Percentiles rank a stretch among this genome's conserved stretches.
These are phyloP conservation scores for Heterotilapia buettikoferi DNA, from an alignment of 2,113 vertebrate species.

Conservation along the genomic window DNA sequence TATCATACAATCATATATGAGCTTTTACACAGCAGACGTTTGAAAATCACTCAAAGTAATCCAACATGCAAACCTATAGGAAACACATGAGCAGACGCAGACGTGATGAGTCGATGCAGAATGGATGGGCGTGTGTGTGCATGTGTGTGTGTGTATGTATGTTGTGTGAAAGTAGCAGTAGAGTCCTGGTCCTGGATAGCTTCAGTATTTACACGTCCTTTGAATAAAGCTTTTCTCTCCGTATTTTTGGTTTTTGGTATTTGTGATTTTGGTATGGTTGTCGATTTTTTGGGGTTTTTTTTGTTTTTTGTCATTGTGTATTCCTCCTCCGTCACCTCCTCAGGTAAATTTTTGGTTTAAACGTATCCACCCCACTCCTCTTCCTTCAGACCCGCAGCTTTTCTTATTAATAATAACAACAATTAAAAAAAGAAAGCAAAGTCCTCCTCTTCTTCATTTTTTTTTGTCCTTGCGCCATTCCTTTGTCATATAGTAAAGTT, in stretches of 20 bases:
- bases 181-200: constrained; percentile 74
- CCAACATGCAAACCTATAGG: background rate
- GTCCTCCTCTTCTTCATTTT: constrained; percentile 30
- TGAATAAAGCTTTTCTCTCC: constrained; percentile 83
- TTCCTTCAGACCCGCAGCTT: constrained; percentile 68
- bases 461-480: constrained; percentile 51
- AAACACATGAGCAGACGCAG: constrained; percentile 29
- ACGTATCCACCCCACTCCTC: constrained; percentile 56
- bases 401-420: constrained; percentile 34
- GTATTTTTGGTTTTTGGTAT: constrained; percentile 81
- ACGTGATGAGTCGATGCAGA: constrained; percentile 44
- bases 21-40: constrained; percentile 7
- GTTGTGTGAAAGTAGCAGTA: constrained; percentile 42
- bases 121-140: constrained; percentile 21
- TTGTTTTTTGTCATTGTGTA: constrained; percentile 64
- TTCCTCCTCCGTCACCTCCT: constrained; percentile 59
- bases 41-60: constrained; percentile 24
- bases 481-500: constrained; percentile 57
- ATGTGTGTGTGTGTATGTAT: constrained; percentile 9
- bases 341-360: constrained; percentile 76
- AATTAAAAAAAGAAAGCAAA: constrained; percentile 22
- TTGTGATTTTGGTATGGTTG: constrained; percentile 80
- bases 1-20: background rate
- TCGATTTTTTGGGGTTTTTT: constrained; percentile 58
- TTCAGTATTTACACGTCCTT: constrained; percentile 79